Evolutionary conservation across 2,113 vertebrate genomes (phyloP), one percentile per base, ranked within the genome.

Genomic region (Ciconia maguari): DNA sequence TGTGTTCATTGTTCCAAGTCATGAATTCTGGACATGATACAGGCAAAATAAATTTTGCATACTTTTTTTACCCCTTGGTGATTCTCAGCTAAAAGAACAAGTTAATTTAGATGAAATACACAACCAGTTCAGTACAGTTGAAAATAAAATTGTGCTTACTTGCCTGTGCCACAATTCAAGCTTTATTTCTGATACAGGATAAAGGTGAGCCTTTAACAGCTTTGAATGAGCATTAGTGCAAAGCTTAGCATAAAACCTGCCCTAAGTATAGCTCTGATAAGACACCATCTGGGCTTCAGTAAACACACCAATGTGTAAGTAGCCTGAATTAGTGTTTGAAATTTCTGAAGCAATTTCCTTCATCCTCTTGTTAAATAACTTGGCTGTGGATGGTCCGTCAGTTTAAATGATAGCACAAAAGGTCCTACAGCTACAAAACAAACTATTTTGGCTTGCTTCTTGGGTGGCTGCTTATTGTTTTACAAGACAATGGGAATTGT

Each of bases 401-500:
- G 51, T 90, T 95, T 91, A 85, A 96, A 91, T 89, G 91, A 80
- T 94, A 97, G 91, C 87, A 94, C 87, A 93, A 90, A 93, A 87
- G 68, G 54, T 94, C 83, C 66, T 91, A 85, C 81, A 88, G 75
- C 84, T 93, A 95, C 74, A 95, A 93, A 96, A 66, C 78, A 94
- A 95, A 88, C 54, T 77, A 66, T 95, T 97, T 97, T 95, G 93
- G 91, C 94, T 90, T 95, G 36, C 96, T 74, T 93, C 95, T 94
- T 96, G 95, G 83, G 94, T 90, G 85, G 90, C 42, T 95, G 64
- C 44, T 88, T 82, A 96, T 96, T 97, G 97, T 96, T 96, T 94
- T 87, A 69, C 29, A 78, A 84, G 75, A 97, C 95, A 96, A 96
- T 96, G 48, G 82, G 64, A 96, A 96, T 94, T 96, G 92, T 95